phyloP scores from a whole-genome alignment of 2,888 invertebrate species.

The Anorthoa munda region DNA sequence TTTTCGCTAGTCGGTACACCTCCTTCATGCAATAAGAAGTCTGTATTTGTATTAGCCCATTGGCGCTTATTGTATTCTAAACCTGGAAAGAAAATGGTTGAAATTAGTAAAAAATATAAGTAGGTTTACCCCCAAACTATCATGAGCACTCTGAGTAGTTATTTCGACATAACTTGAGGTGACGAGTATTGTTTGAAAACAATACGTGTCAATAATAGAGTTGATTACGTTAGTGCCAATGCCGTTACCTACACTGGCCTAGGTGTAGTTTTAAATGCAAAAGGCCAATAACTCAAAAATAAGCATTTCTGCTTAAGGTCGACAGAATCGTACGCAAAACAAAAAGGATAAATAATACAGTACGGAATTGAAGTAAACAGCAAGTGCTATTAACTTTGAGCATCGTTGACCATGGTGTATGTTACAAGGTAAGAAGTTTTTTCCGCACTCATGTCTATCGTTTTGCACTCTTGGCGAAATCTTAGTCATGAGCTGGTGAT shows the following conservation, averaged over 20 bases:
- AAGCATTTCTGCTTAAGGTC: neutral
- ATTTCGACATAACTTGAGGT: slow-evolving; percentile 7
- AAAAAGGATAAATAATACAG: slow-evolving; percentile 18
- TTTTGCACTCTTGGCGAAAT: neutral
- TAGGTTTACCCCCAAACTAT: neutral
- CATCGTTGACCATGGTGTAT: neutral
- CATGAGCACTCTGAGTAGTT: neutral
- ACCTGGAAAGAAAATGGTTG: slow-evolving; percentile 75
- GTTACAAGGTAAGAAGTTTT: neutral
- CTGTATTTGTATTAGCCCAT: slow-evolving; percentile 79
- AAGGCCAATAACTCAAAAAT: neutral
- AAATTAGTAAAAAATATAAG: slow-evolving; percentile 13
- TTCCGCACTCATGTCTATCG: neutral
- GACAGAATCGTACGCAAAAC: slow-evolving; percentile 2
- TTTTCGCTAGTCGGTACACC: slow-evolving; percentile 69
- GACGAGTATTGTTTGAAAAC: slow-evolving; percentile 27
- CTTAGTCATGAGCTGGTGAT: neutral
- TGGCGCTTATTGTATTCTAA: slow-evolving; percentile 74
- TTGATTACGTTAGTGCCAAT: neutral
- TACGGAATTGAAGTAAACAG: neutral
- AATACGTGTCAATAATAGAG: neutral
- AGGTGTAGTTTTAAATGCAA: neutral
- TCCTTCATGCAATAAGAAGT: slow-evolving; percentile 85
- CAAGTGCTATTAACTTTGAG: neutral
- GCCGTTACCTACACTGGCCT: neutral